Evolutionary conservation across 2,113 vertebrate genomes (phyloP), one percentile per base, ranked within the genome.

Genomic region (Pteronura brasiliensis): DNA sequence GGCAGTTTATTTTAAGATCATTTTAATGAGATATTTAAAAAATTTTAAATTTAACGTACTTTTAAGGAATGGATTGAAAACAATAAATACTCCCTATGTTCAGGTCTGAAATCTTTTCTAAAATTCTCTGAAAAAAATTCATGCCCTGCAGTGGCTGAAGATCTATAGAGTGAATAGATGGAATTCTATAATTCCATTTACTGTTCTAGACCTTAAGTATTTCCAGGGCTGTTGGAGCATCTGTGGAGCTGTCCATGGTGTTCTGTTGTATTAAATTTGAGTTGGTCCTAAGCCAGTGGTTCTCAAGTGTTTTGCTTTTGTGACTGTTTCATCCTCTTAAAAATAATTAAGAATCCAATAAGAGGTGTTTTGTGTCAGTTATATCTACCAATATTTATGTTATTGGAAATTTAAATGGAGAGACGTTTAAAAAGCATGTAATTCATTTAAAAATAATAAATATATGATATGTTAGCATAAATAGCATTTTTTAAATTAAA

Each of bases 1-100:
- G 39, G 20, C 6, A 67, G 21, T 29, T 79, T 88, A 95, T 86
- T 96, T 96, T 72, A 92, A 92, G n/a, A 69, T 55, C 15, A 27
- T 65, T 95, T 86, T 92, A 59, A 55, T 94, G 10, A 91, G n/a
- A 44, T 87, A 77, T 29, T 95, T 93, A 44, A 55, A 92, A 80
- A 80, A 6, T 34, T 34, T 52, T 81, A 6, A 36, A 23, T 80
- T 87, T 91, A 94, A 61, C 31, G 29, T 89, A 47, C 23, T 59
- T 47, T 85, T 88, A 93, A 88, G 6, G 49, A 95, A 92, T 6
- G 61, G 14, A 87, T 65, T 25, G 76, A 59, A 49, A 71, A 61
- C 39, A 84, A 47, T 87, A 67, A 86, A 55, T 76, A 84, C 63
- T 88, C 34, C 55, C 85, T 87, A 92, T 10, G 9, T 12, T 95